These are phyloP conservation scores for Narcine bancroftii DNA, from an alignment of 2,113 vertebrate species.

Conservation along the genomic window DNA sequence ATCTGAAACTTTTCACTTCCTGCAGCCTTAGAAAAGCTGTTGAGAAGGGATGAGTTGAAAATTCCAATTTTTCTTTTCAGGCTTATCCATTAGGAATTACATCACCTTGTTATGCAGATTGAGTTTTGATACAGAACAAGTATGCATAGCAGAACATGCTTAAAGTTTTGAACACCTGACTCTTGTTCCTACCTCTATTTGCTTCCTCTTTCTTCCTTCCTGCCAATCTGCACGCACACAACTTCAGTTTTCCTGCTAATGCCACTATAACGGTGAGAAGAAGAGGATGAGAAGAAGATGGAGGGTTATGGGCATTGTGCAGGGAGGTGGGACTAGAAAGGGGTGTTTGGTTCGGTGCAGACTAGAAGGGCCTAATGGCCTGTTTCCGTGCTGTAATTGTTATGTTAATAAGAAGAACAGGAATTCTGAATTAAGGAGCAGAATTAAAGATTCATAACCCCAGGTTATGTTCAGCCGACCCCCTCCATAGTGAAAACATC, in stretches of 20 bases:
- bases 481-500: background rate
- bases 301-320: too few species aligned
- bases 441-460: background rate
- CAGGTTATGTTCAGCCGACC: background rate
- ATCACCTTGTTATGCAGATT: background rate
- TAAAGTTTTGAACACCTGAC: background rate
- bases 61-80: background rate
- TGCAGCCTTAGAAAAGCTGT: background rate
- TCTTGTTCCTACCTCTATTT: background rate
- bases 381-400: too few species aligned
- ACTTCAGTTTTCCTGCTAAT: background rate
- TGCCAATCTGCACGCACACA: too few species aligned
- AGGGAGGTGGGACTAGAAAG: too few species aligned
- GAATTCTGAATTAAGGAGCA: background rate
- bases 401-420: background rate
- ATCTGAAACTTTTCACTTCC: background rate
- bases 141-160: background rate
- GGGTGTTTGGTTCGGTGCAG: too few species aligned
- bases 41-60: background rate
- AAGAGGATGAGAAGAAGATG: too few species aligned
- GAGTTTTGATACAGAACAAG: background rate
- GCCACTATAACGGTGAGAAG: background rate
- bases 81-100: background rate
- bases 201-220: too few species aligned
- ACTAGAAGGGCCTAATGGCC: too few species aligned